A percentile compares a stretch with the other conserved stretches of the same genome.
Conservation (phyloP, 2,888 invertebrate species). For the Chirona hameri region DNA sequence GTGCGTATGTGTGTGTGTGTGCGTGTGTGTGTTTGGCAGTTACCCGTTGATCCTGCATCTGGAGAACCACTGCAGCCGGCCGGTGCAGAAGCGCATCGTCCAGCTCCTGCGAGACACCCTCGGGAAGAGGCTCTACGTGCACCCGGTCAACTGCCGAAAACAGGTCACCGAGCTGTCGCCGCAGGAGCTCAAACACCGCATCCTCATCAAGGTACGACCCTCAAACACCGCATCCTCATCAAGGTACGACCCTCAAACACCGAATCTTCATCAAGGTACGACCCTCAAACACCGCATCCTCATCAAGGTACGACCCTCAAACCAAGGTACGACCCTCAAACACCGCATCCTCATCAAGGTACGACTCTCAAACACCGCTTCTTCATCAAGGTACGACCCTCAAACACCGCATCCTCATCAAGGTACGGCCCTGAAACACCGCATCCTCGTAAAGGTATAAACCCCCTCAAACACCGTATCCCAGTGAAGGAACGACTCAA, state of each 20-base stretch:
- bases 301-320: no score
- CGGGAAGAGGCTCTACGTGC: conserved; percentile 43
- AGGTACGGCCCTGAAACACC: no score
- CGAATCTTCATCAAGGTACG: no score
- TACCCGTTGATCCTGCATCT: conserved; percentile 50
- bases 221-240: no score
- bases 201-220: conserved; percentile 50
- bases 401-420: no score
- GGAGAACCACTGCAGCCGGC: conserved; percentile 45
- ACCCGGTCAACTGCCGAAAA: conserved; percentile 34
- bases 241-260: no score
- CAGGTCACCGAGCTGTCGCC: conserved; percentile 44
- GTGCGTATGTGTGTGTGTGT: no score
- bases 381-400: no score
- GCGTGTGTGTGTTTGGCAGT: conserved; percentile 36
- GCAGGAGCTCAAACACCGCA: conserved; percentile 48
- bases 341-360: conserved; percentile 51
- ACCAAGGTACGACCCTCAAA: no score
- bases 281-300: no score
- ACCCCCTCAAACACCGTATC: conserved; percentile 50
- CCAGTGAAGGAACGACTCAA: conserved; percentile 49
- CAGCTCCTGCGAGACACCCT: conserved; percentile 46
- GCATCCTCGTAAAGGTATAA: no score
- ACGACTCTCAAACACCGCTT: no score
- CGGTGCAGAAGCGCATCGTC: conserved; percentile 47